Conservation (phyloP, 2,888 invertebrate species). For the Microplitis manilae region DNA sequence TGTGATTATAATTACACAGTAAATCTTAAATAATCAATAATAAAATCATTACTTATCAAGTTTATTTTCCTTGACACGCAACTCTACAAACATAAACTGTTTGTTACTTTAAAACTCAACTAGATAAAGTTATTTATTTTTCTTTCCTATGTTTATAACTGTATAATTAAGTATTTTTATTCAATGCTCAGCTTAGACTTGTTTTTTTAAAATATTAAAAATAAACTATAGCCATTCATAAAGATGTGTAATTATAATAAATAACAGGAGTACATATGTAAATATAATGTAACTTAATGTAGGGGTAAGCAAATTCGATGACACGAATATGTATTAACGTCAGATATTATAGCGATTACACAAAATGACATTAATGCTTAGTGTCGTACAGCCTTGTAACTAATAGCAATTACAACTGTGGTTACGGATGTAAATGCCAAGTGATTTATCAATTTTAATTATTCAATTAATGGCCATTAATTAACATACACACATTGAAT, state of each 20-base stretch:
- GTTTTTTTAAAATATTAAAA: not conserved
- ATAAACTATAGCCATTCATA: conserved; percentile 15
- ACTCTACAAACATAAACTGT: conserved; percentile 8
- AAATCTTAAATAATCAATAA: conserved; percentile 42
- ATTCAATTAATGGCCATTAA: not conserved
- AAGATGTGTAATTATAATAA: conserved; percentile 32
- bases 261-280: conserved; percentile 34
- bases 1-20: not conserved
- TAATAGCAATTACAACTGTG: conserved; percentile 46
- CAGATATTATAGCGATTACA: conserved; percentile 42
- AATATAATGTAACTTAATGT: not conserved
- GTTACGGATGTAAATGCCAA: conserved; percentile 26
- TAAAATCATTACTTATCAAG: conserved; percentile 41
- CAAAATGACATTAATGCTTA: conserved; percentile 38
- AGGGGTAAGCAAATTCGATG: not conserved
- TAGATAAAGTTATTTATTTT: not conserved
- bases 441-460: conserved; percentile 12
- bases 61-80: conserved; percentile 28
- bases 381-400: conserved; percentile 43
- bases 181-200: no score
- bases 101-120: not conserved
- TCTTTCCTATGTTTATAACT: not conserved
- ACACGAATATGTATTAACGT: conserved; percentile 14
- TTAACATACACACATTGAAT: not conserved
- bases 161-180: no score